Conservation (phyloP, 2,797 vertebrate genomes). For the Huso huso region DNA sequence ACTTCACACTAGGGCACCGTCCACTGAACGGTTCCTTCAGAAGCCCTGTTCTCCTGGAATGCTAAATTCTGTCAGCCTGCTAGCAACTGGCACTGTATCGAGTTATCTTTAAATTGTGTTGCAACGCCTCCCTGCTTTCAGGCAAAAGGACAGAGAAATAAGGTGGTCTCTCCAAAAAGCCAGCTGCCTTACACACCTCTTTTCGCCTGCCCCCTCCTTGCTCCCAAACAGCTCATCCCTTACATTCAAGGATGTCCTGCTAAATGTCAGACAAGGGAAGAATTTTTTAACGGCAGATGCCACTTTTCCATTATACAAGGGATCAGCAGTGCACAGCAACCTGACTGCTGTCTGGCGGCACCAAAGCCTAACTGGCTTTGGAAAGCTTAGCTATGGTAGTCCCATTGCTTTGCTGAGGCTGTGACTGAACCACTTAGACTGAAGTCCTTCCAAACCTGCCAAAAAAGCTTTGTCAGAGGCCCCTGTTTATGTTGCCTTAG, state of each 20-base stretch:
- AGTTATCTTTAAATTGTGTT: conserved; percentile 17
- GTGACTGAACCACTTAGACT: neutral
- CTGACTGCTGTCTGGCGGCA: neutral
- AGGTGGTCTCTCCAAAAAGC: too few species aligned
- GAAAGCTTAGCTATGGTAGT: neutral
- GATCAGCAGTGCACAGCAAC: neutral
- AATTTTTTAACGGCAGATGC: neutral
- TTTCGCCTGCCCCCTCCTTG: neutral
- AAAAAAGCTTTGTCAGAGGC: neutral
- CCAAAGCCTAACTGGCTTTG: conserved; percentile 8
- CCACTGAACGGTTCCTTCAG: neutral
- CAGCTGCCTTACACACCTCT: neutral
- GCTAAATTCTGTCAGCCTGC: neutral
- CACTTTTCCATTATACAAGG: neutral
- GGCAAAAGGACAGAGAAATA: too few species aligned
- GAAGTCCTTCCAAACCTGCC: neutral
- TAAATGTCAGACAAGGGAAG: neutral
- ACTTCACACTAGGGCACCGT: neutral
- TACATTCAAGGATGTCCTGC: neutral
- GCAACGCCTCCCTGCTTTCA: too few species aligned
- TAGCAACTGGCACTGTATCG: conserved; percentile 22
- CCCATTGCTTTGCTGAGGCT: neutral
- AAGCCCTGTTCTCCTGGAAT: neutral
- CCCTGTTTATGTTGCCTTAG: too few species aligned
- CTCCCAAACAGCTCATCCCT: neutral